Evolutionary conservation across 2,113 vertebrate species (phyloP).

Genomic region (Cyprinodon variegatus): DNA sequence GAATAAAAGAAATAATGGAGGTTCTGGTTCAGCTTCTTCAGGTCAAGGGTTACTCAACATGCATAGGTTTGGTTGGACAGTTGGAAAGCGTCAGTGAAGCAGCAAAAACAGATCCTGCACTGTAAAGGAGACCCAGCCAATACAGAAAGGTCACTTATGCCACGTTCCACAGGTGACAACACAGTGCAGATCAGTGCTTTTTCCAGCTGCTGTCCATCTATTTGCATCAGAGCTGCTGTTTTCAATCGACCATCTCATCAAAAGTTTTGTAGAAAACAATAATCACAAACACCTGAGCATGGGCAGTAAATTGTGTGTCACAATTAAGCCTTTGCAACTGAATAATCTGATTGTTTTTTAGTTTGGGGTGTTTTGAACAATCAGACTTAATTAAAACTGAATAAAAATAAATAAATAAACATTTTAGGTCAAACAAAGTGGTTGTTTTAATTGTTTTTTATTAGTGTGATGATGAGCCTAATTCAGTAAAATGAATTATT

Average conservation of each 20-base stretch:
- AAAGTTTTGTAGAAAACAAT: neutral
- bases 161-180: slow-evolving; percentile 6
- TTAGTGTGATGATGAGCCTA: neutral
- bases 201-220: neutral
- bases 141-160: slow-evolving; percentile 5
- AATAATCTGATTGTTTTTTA: slow-evolving; percentile 13
- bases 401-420: neutral
- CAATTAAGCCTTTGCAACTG: neutral
- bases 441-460: slow-evolving; percentile 11
- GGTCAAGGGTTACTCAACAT: slow-evolving; percentile 63
- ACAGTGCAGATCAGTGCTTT: neutral
- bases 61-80: slow-evolving; percentile 50
- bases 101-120: slow-evolving; percentile 21
- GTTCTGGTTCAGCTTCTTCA: slow-evolving; percentile 79
- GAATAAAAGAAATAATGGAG: slow-evolving; percentile 76
- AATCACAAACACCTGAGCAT: neutral
- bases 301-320: neutral
- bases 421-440: neutral
- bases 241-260: neutral
- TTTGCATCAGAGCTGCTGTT: neutral
- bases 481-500: neutral
- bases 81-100: slow-evolving; percentile 18
- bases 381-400: slow-evolving; percentile 17
- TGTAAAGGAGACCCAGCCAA: slow-evolving; percentile 19
- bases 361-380: neutral